A percentile compares a stretch with the other conserved stretches of the same genome.
phyloP scores from a whole-genome alignment of 2,113 vertebrate genomes.

The Stigmatopora nigra region DNA sequence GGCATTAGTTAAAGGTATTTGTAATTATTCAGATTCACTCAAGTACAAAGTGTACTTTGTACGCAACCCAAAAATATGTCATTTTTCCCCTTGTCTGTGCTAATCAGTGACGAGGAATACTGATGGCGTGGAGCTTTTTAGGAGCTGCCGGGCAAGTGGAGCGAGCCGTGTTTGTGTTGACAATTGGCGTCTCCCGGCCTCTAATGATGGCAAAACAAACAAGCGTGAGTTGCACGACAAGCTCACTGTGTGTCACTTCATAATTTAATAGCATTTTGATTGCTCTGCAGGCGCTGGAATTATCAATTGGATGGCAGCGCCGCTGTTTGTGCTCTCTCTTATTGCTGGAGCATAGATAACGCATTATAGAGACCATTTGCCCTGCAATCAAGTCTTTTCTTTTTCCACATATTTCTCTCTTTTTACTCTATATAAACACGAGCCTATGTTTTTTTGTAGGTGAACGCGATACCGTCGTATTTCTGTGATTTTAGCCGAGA shows the following conservation, averaged over 20 bases:
- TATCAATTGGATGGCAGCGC: slow-evolving; percentile 14
- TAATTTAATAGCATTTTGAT: slow-evolving; percentile 59
- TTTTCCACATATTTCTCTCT: background rate
- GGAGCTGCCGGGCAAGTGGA: background rate
- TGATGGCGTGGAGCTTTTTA: background rate
- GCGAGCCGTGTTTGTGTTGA: slow-evolving; percentile 35
- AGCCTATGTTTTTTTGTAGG: background rate
- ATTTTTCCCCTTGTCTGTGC: background rate
- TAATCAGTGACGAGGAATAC: background rate
- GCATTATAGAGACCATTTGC: slow-evolving; percentile 16
- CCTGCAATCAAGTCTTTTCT: slow-evolving; percentile 12
- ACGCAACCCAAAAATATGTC: background rate
- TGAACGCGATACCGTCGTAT: slow-evolving; percentile 6
- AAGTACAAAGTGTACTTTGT: no score
- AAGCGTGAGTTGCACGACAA: slow-evolving; percentile 26
- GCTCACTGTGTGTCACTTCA: slow-evolving; percentile 41
- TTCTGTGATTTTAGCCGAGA: background rate
- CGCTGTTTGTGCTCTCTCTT: background rate
- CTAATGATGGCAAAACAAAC: slow-evolving; percentile 56
- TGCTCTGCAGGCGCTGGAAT: slow-evolving; percentile 36
- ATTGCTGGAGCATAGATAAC: background rate
- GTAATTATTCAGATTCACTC: no score
- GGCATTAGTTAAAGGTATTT: no score
- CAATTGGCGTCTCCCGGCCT: slow-evolving; percentile 31
- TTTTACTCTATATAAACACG: background rate